phyloP scores from a whole-genome alignment of 1,140 invertebrate species.

The Drosophila jambulina region DNA sequence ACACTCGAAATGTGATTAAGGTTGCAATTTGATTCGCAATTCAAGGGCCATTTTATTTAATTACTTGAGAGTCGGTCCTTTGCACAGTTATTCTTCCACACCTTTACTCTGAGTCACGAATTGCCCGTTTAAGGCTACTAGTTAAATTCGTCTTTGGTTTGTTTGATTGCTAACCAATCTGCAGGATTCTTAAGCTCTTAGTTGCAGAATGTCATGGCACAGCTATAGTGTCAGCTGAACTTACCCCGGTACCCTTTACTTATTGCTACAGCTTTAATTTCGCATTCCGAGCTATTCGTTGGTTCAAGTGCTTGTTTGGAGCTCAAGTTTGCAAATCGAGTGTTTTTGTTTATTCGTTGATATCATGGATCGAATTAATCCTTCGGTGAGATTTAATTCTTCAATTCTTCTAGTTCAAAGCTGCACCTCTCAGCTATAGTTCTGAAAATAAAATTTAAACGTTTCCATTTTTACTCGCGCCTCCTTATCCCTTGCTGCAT shows the following conservation, averaged over 20 bases:
- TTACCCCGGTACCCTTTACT: neutral
- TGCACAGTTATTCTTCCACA: neutral
- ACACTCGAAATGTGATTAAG: conserved; percentile 33
- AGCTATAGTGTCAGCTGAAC: neutral
- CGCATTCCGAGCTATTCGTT: neutral
- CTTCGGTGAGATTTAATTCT: neutral
- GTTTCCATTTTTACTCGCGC: neutral
- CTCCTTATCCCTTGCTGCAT: too few species aligned
- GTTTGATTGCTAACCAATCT: neutral
- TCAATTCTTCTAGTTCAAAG: too few species aligned
- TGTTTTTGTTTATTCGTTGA: neutral
- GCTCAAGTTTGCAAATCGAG: neutral
- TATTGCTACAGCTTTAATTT: neutral
- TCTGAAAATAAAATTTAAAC: neutral
- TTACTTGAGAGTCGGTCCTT: conserved; percentile 4
- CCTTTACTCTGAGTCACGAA: neutral
- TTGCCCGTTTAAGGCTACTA: neutral
- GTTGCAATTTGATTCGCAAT: conserved; percentile 17
- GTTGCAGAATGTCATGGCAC: neutral
- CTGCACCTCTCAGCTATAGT: neutral
- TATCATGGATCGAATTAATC: neutral
- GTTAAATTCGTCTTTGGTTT: neutral
- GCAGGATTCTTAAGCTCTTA: neutral
- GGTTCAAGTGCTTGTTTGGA: neutral
- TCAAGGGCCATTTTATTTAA: conserved; percentile 15